Evolutionary conservation across 2,888 invertebrate genomes (phyloP).

Genomic region (Nemotelus nigrinus): DNA sequence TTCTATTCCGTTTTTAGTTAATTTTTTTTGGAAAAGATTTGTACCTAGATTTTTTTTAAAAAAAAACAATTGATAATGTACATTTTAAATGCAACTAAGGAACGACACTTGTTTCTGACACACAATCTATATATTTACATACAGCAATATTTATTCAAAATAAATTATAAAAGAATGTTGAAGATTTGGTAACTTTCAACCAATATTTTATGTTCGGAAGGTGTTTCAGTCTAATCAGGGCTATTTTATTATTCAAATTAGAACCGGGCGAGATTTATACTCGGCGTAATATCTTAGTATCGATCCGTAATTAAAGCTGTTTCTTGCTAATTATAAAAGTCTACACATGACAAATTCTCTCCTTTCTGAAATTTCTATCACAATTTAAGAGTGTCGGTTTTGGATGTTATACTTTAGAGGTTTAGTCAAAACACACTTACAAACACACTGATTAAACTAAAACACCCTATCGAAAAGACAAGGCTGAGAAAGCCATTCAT

Average conservation of each 20-base stretch:
- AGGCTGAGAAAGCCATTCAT: neutral
- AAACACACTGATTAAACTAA: neutral
- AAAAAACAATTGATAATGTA: neutral
- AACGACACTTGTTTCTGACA: slow-evolving; percentile 14
- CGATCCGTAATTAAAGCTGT: no score
- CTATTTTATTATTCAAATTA: neutral
- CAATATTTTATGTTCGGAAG: neutral
- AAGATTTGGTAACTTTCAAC: slow-evolving; percentile 23
- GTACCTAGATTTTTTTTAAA: neutral
- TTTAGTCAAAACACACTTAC: neutral
- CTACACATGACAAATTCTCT: no score
- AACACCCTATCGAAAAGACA: neutral
- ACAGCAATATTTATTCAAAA: slow-evolving; percentile 16
- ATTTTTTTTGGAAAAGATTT: slow-evolving; percentile 12
- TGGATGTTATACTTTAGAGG: no score
- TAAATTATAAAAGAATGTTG: slow-evolving; percentile 5
- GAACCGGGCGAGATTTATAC: no score
- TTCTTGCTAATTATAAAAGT: no score
- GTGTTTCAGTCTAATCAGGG: neutral
- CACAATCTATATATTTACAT: slow-evolving; percentile 1
- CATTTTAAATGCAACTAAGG: slow-evolving; percentile 41
- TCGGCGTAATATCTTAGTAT: no score
- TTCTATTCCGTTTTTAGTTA: slow-evolving; percentile 15
- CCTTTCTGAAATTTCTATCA: no score
- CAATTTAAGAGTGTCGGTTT: no score